Evolutionary conservation across 2,888 invertebrate genomes (phyloP).

Genomic region (Limnephilus marmoratus): DNA sequence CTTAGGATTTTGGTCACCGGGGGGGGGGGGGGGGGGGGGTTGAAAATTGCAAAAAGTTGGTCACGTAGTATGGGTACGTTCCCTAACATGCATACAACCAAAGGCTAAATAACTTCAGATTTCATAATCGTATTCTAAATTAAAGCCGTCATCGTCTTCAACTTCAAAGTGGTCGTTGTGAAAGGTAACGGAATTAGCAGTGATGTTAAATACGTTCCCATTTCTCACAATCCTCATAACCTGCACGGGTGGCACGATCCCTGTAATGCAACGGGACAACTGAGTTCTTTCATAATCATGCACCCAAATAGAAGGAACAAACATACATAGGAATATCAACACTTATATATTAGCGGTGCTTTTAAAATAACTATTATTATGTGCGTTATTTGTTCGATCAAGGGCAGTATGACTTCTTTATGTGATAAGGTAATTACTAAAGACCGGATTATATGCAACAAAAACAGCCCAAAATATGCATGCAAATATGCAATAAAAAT

Average conservation of each 20-base stretch:
- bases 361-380: neutral
- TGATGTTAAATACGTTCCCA: conserved; percentile 73
- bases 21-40: too few species aligned
- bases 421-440: neutral
- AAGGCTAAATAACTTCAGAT: conserved; percentile 68
- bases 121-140: conserved; percentile 75
- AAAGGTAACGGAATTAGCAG: conserved; percentile 73
- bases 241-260: neutral
- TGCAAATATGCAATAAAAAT: too few species aligned
- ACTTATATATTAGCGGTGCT: neutral
- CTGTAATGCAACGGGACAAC: conserved; percentile 50
- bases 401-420: neutral
- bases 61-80: too few species aligned
- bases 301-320: neutral
- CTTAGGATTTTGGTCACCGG: too few species aligned
- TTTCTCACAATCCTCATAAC: conserved; percentile 67
- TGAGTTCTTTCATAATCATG: neutral
- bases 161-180: conserved; percentile 72
- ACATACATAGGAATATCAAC: neutral
- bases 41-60: too few species aligned
- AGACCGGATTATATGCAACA: too few species aligned
- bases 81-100: neutral
- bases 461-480: too few species aligned
- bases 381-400: neutral
- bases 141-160: conserved; percentile 73